These are phyloP conservation scores for Montipora foliosa DNA, from an alignment of 64 coral and sea anemone genomes.

Conservation along the genomic window DNA sequence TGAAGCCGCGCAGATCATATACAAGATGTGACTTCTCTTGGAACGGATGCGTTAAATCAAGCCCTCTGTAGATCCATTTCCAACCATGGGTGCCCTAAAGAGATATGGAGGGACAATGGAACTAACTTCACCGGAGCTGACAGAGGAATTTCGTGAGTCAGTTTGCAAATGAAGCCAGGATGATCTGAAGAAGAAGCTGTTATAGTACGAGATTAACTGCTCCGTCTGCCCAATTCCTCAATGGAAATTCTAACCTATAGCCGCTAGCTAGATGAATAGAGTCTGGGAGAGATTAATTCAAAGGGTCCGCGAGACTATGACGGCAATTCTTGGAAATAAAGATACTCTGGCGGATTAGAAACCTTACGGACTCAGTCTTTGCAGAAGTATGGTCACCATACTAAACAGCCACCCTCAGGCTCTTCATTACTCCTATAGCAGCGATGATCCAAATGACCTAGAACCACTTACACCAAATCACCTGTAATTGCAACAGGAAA, in stretches of 20 bases:
- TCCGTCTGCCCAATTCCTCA: neutral
- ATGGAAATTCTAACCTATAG: slow-evolving; percentile 46
- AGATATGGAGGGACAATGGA: slow-evolving; percentile 59
- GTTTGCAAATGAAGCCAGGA: neutral
- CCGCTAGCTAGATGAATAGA: slow-evolving; percentile 21
- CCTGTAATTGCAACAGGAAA: neutral
- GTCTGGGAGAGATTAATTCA: slow-evolving; percentile 22
- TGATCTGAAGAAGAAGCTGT: neutral
- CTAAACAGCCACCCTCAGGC: slow-evolving; percentile 28
- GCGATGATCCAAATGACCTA: slow-evolving; percentile 11
- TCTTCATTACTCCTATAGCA: neutral
- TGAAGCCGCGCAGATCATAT: slow-evolving; percentile 15
- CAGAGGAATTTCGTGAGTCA: neutral
- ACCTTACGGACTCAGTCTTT: slow-evolving; percentile 42
- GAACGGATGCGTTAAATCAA: slow-evolving; percentile 44
- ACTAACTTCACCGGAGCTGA: slow-evolving; percentile 44
- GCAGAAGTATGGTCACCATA: slow-evolving; percentile 37
- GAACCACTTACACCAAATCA: slow-evolving; percentile 9
- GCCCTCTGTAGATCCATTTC: slow-evolving; percentile 34
- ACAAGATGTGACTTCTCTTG: slow-evolving; percentile 52
- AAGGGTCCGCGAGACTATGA: slow-evolving; percentile 30
- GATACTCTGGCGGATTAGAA: neutral
- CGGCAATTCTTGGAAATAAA: slow-evolving; percentile 18
- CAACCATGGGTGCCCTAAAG: neutral
- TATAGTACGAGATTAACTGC: slow-evolving; percentile 6